These are phyloP conservation scores for Eucidaris tribuloides DNA, from an alignment of 35 echinoderm and acorn worm species.

Conservation along the genomic window DNA sequence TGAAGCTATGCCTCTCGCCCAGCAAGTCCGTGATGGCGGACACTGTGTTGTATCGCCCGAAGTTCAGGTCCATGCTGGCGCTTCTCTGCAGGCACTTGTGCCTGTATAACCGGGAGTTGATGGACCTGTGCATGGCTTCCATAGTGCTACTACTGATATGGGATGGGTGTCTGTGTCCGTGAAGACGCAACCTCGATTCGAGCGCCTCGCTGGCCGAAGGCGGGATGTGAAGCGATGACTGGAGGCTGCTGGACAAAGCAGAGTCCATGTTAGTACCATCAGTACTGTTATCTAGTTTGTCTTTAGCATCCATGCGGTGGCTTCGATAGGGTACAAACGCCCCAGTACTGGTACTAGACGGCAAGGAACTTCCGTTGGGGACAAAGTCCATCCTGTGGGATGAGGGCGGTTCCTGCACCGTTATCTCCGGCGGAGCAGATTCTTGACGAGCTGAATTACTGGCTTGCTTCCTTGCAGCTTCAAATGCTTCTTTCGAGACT, in stretches of 20 bases:
- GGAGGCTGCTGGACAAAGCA: constrained; percentile 15
- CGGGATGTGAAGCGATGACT: neutral
- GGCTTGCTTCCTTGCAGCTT: constrained; percentile 20
- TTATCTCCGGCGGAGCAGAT: neutral
- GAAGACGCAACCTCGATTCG: constrained; percentile 5
- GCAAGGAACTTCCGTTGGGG: neutral
- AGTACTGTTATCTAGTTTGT: constrained; percentile 9
- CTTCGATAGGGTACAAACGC: constrained; percentile 16
- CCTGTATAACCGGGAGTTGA: constrained; percentile 31
- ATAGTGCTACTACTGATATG: constrained; percentile 12
- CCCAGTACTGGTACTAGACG: constrained; percentile 16
- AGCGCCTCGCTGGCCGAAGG: constrained; percentile 12
- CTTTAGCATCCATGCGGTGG: neutral
- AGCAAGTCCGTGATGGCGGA: neutral
- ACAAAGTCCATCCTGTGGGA: too few relatives aligned
- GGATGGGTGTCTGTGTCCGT: neutral
- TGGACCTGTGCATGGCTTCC: constrained; percentile 16
- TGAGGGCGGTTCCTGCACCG: too few relatives aligned
- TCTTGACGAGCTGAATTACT: neutral
- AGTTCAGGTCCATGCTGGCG: constrained; percentile 72
- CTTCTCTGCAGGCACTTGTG: constrained; percentile 70
- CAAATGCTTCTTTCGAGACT: constrained; percentile 45
- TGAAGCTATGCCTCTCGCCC: constrained; percentile 12
- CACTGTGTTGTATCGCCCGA: constrained; percentile 25
- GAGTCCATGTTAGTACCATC: constrained; percentile 2